A percentile compares a stretch with the other conserved stretches of the same genome.
These are phyloP conservation scores for Brachynemurus nebulosus DNA, from an alignment of 2,888 invertebrate genomes.

Conservation along the genomic window DNA sequence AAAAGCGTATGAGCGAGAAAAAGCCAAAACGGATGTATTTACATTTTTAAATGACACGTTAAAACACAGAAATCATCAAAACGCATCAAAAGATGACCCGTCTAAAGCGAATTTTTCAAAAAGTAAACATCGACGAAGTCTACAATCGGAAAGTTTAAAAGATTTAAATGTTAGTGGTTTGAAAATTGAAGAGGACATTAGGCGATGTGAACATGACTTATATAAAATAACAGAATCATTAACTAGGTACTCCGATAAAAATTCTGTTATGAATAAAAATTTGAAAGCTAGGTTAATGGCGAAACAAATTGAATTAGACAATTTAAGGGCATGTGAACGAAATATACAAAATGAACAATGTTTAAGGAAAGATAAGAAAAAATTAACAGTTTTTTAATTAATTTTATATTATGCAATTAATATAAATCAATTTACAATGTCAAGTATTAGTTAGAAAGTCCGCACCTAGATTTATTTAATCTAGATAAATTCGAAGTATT, in stretches of 20 bases:
- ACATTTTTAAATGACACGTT: constrained; percentile 52
- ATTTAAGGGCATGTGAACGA: constrained; percentile 43
- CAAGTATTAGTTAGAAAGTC: no score
- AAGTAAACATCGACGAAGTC: constrained; percentile 23
- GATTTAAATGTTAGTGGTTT: constrained; percentile 60
- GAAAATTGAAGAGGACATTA: constrained; percentile 56
- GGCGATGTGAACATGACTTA: constrained; percentile 51
- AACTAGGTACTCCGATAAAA: constrained; percentile 43
- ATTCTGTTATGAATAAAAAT: constrained; percentile 42
- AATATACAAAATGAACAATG: constrained; percentile 55
- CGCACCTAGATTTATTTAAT: no score
- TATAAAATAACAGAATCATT: constrained; percentile 49
- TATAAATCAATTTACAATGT: no score
- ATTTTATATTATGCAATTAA: no score
- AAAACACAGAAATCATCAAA: constrained; percentile 1
- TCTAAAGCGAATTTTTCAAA: constrained; percentile 21
- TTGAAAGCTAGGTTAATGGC: constrained; percentile 43
- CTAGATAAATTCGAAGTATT: no score
- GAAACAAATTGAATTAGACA: constrained; percentile 46
- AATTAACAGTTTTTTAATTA: constrained; percentile 57
- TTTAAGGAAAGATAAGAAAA: constrained; percentile 55
- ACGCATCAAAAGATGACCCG: constrained; percentile 16
- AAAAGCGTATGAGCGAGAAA: constrained; percentile 49
- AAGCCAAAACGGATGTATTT: constrained; percentile 53
- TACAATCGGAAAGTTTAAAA: constrained; percentile 38